Base-by-base conservation (phyloP, 2,113 vertebrate species). In the Toxotes jaculatrix region DNA sequence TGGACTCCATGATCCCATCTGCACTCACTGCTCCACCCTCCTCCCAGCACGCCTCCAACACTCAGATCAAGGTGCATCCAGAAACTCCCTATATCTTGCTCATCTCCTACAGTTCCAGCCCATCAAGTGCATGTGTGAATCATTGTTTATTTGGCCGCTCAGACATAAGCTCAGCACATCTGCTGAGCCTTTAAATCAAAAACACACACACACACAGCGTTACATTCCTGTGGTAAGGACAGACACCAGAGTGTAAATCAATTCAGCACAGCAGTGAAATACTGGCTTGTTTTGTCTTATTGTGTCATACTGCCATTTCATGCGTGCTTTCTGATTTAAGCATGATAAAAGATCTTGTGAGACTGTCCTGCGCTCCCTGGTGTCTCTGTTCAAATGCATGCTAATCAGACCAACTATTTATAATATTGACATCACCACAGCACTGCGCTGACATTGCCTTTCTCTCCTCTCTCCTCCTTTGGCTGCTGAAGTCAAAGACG, bases 121-220 rank as follows among this genome's bases (percentile, higher is more conserved):
- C 36, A 5, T 85, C 36, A 16, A 75, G 47, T 51, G 53, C 77
- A 74, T 53, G 10, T 79, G 83, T 80, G 66, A 80, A 69, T 85
- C 47, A 45, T 81, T 90, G 85, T 90, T 92, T 86, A 77, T 89
- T 82, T 80, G 79, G 84, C 86, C 40, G 74, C 55, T 32, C 43
- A 79, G 74, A 72, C 63, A 75, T 43, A 5, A 75, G 73, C 60
- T 80, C 87, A 83, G 87, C 87, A 89, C 87, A 88, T 92, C 86
- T 93, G 89, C 74, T 83, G 3, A 0, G 53, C 60, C 79, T 82
- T 79, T 79, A 76, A 85, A 87, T 84, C 47, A 64, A 68, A 87
- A 88, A 80, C 76, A 87, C 57, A 45, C 21, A 9, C 60, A 45
- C 75, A 56, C 59, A 53, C 59, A 0, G 38, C 43, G 34, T 77